Base-by-base conservation (phyloP, 2,113 vertebrate genomes). In the Carettochelys insculpta region DNA sequence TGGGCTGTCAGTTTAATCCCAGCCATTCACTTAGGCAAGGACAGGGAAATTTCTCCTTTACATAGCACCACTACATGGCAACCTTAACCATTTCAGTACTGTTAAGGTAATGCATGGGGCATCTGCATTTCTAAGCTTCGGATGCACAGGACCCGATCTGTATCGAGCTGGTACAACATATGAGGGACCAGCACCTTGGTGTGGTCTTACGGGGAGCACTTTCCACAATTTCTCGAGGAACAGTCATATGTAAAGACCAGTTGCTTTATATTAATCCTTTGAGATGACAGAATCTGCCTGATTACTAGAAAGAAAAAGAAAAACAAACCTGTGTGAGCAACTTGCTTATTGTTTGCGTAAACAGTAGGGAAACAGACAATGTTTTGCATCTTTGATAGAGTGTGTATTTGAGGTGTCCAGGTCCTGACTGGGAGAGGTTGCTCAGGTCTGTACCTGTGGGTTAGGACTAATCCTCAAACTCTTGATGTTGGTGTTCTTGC, bases 1-100 rank as follows among this genome's bases (percentile, higher is more conserved):
- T 99, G 99, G 99, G 98, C 99, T 99, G 99, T 99, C 99, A 99
- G 99, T 99, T 99, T 99, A 99, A 99, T 99, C 99, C 99, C 98
- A 99, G 99, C 99, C 99, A 99, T 99, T 99, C 99, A 99, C 99
- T 99, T 99, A 99, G 98, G 99, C 99, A 99, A 99, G 99, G 99
- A 99, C 99, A 99, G 99, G 99, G 98, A 99, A 99, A 99, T 99
- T 99, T 99, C 99, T 99, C 98, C 99, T 99, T 99, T 99, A 98
- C 98, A 98, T 98, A 98, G 98, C 98, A 96, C 73, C 83, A 38
- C 93, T 94, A 93, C 88, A 92, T 85, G 96, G 94, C 94, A 96
- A 97, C 96, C 95, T 98, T 98, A 98, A 98, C 98, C 95, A 3
- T 97, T 98, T 97, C 97, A 88, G 89, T 65, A 11, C 97, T 8